Conservation (phyloP, 2,113 vertebrate species). For the Stigmatopora nigra region DNA sequence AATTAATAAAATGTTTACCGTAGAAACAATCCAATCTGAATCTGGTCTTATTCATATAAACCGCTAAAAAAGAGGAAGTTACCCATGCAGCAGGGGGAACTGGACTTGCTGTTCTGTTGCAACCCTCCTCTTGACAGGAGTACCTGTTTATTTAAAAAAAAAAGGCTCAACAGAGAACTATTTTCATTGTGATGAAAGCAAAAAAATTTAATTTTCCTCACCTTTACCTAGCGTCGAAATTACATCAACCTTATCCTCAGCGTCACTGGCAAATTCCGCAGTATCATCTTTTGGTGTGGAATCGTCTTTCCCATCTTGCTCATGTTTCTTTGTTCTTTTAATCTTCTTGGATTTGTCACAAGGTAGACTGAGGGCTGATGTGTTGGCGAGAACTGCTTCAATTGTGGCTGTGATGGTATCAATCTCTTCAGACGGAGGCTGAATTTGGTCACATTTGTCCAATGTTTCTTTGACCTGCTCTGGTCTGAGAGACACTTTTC, state of each 20-base stretch:
- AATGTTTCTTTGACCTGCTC: conserved; percentile 27
- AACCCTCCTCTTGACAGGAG: conserved; percentile 76
- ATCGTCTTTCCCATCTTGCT: conserved; percentile 21
- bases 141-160: conserved; percentile 64
- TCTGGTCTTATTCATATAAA: neutral
- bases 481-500: conserved; percentile 46
- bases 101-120: conserved; percentile 88
- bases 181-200: neutral
- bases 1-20: neutral
- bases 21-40: neutral
- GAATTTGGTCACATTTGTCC: conserved; percentile 13
- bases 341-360: conserved; percentile 51
- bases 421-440: conserved; percentile 31
- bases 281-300: conserved; percentile 33
- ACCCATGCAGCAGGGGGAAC: conserved; percentile 86
- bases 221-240: conserved; percentile 55
- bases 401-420: conserved; percentile 50
- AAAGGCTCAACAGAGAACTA: neutral
- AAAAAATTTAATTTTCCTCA: neutral
- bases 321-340: conserved; percentile 52
- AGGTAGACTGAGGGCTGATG: conserved; percentile 13
- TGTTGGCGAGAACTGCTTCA: conserved; percentile 48
- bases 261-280: conserved; percentile 39
- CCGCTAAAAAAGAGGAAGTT: conserved; percentile 25
- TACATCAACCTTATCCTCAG: conserved; percentile 55